phyloP scores from a whole-genome alignment of 2,888 invertebrate genomes.

The Drosophila bunnanda region DNA sequence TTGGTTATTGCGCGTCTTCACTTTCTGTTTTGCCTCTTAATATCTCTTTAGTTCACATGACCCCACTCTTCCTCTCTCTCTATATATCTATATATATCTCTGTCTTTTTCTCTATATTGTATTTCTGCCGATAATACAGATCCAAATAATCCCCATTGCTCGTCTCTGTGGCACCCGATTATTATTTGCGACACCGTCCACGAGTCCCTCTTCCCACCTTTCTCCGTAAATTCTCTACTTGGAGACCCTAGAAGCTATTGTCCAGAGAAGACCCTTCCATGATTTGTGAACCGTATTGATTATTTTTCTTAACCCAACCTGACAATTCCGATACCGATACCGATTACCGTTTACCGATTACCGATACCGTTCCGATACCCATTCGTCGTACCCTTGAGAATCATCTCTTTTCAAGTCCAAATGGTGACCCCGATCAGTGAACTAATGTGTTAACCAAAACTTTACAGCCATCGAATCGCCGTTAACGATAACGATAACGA shows the following conservation, averaged over 20 bases:
- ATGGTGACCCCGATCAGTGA: conserved; percentile 48
- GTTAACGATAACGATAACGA: conserved; percentile 14
- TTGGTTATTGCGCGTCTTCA: conserved; percentile 41
- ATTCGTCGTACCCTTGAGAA: conserved; percentile 37
- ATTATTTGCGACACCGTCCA: conserved; percentile 57
- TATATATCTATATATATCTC: conserved; percentile 19
- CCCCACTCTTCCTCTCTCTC: conserved; percentile 20
- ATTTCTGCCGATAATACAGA: conserved; percentile 30
- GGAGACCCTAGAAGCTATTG: conserved; percentile 27
- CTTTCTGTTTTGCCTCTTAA: conserved; percentile 42
- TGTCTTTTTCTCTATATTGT: conserved; percentile 36
- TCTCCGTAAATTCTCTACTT: conserved; percentile 22
- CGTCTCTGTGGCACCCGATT: conserved; percentile 57
- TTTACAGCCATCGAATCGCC: conserved; percentile 50
- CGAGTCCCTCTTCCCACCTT: conserved; percentile 15
- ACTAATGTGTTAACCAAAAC: conserved; percentile 61
- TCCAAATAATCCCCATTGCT: conserved; percentile 43
- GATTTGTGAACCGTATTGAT: conserved; percentile 46
- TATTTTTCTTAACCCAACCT: conserved; percentile 30
- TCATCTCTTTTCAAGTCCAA: conserved; percentile 45
- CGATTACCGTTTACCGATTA: conserved; percentile 22
- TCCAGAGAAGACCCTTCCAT: conserved; percentile 37
- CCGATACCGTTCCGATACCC: conserved; percentile 26
- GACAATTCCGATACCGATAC: conserved; percentile 16
- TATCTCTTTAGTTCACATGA: conserved; percentile 34